Evolutionary conservation across 2,888 invertebrate genomes (phyloP), one percentile per base, ranked within the genome.

Genomic region (Mesorhabditis sp.): DNA sequence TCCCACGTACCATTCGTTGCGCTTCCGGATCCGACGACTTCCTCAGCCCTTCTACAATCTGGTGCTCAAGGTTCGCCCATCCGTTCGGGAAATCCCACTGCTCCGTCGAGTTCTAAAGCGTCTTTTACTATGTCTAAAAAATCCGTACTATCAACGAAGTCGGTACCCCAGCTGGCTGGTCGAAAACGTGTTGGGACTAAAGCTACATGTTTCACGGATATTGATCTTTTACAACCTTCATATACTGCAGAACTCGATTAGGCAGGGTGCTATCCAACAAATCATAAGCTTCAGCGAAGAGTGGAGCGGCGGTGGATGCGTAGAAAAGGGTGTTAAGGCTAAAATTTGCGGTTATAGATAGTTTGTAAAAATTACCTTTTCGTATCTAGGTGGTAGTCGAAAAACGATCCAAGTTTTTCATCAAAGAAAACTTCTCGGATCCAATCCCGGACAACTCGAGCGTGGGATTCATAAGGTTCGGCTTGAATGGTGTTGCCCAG

Each of bases 1-100:
- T 4, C 4, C 44, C 4, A 64, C 42, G 28, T 10, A 77, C 79
- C 74, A 76, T 72, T 64, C 80, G 78, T 66, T 81, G 81, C 76
- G 77, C 77, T 50, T 76, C 74, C 6, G 82, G 78, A 65, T 79
- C 77, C 44, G 74, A 74, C 5, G 77, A 76, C 70, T 82, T 82
- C 44, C 91, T 90, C 67, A 94, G 88, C 0, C 92, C 93, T 81
- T 90, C 90, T 13, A 94, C 90, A 79, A 94, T 88, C 67, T 94
- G 91, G 84, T 94, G 91, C 86, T 81, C 77, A 44, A 80, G 76
- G 6, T 75, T 78, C 69, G 72, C 71, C 80, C 78, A 81, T 45
- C 81, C 80, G 67, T 83, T 83, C 5, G 83, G 83, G 73, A 81
- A 82, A 69, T 83, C 83, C 83, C 81, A 82, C 65, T 80, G 80